Evolutionary conservation across 2,797 vertebrate species (phyloP).

Genomic region (Morelia viridis): DNA sequence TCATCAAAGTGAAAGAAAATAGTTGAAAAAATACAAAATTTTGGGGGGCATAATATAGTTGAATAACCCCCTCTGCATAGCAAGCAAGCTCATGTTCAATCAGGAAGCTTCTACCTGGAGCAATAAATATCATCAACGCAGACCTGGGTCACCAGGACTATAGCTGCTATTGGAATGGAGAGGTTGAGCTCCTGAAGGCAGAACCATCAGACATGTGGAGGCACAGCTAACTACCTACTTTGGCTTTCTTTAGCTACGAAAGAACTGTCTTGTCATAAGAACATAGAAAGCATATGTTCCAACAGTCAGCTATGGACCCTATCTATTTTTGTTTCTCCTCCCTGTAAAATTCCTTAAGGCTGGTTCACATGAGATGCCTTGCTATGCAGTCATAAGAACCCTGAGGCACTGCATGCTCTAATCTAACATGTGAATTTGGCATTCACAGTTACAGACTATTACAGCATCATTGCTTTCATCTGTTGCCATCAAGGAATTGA

Average conservation of each 20-base stretch:
- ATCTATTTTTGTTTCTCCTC: background rate
- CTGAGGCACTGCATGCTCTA: background rate
- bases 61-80: background rate
- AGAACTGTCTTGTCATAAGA: background rate
- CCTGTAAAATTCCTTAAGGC: background rate
- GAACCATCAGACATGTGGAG: background rate
- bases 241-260: background rate
- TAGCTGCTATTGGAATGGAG: background rate
- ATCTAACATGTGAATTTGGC: constrained; percentile 18
- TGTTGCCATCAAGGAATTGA: constrained; percentile 11
- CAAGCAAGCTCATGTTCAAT: background rate
- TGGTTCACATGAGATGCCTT: background rate
- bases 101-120: background rate
- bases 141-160: background rate
- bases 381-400: constrained; percentile 3
- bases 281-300: background rate
- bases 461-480: constrained; percentile 9
- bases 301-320: background rate
- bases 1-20: background rate
- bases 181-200: background rate
- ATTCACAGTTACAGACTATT: background rate
- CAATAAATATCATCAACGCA: background rate
- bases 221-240: background rate
- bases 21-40: background rate
- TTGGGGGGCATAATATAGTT: background rate